These are phyloP conservation scores for Melinaea marsaeus DNA, from an alignment of 2,888 invertebrate genomes.

Conservation along the genomic window DNA sequence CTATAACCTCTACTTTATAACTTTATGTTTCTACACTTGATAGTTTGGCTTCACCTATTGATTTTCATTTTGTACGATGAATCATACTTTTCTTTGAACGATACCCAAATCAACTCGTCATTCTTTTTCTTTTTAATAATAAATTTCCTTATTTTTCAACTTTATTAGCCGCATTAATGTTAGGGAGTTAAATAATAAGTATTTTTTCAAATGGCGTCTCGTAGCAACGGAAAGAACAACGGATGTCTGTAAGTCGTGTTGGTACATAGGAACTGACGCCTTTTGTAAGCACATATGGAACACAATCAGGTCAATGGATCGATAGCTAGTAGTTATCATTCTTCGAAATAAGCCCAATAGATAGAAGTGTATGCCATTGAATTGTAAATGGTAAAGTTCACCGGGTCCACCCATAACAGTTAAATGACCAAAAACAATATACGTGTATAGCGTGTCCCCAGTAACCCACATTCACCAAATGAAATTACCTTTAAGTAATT, in stretches of 20 bases:
- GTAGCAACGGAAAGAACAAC: constrained; percentile 33
- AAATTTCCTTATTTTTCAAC: constrained; percentile 5
- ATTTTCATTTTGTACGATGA: background rate
- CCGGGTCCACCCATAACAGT: constrained; percentile 31
- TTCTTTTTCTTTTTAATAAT: constrained; percentile 5
- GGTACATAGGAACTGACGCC: constrained; percentile 21
- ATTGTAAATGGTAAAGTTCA: constrained; percentile 29
- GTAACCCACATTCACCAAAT: constrained; percentile 67
- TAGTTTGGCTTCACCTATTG: background rate
- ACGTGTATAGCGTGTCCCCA: constrained; percentile 61
- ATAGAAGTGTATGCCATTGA: constrained; percentile 19
- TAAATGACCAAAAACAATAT: constrained; percentile 35
- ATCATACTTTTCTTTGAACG: constrained; percentile 2
- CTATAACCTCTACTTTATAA: too few species aligned
- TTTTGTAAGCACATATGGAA: constrained; percentile 20
- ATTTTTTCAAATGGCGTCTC: constrained; percentile 23
- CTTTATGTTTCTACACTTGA: too few species aligned
- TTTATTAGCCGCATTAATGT: constrained; percentile 8
- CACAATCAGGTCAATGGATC: constrained; percentile 35
- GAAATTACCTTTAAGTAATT: constrained; percentile 51
- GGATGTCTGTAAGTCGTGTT: constrained; percentile 30
- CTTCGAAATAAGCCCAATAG: constrained; percentile 17
- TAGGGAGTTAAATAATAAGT: constrained; percentile 15
- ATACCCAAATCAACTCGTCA: background rate
- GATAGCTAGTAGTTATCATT: constrained; percentile 21